Base-by-base conservation (phyloP, 1,140 invertebrate genomes). In the Formica exsecta region DNA sequence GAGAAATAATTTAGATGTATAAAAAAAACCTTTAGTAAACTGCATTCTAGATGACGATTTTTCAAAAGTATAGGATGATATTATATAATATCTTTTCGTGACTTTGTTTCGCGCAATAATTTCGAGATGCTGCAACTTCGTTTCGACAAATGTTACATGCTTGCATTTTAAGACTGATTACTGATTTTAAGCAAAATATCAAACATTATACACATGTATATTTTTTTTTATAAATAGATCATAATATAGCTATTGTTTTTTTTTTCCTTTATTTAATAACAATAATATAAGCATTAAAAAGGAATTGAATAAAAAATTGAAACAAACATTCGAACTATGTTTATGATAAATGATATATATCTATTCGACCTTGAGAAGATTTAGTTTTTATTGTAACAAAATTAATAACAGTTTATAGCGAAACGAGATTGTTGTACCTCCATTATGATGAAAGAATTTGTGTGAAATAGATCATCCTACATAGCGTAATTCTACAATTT, bases 401-500 rank as follows among this genome's bases (percentile, higher is more conserved):
- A 22, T 70, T 80, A 57, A 70, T 16, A 59, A 70, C 0, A 13
- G 0, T 38, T 79, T 29, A 57, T 4, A 25, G 5, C 16, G 77
- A 70, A 29, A 80, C 6, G 32, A 68, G 36, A 68, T 48, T 68
- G 41, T 48, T 73, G 68, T 19, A 29, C 16, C 79, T 83, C 38
- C 32, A 32, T 85, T 85, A 51, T 51, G 62, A 79, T 11, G 61
- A 75, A 54, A 54, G 61, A 38, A 48, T 29, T 75, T 25, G 19
- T 8, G 59, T 51, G 59, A 65, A 65, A 29, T 38, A 8, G 25
- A 22, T 80, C 44, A 16, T 57, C 13, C 22, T 66, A 85, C 54
- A 22, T 90, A 87, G 64, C 51, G 54, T 89, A 70, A 71, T 86
- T 85, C 65, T 64, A 77, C 77, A 86, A 90, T 48, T 88, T 90